Evolutionary conservation across 2,113 vertebrate genomes (phyloP), one percentile per base, ranked within the genome.

Genomic region (Poecilia latipinna): DNA sequence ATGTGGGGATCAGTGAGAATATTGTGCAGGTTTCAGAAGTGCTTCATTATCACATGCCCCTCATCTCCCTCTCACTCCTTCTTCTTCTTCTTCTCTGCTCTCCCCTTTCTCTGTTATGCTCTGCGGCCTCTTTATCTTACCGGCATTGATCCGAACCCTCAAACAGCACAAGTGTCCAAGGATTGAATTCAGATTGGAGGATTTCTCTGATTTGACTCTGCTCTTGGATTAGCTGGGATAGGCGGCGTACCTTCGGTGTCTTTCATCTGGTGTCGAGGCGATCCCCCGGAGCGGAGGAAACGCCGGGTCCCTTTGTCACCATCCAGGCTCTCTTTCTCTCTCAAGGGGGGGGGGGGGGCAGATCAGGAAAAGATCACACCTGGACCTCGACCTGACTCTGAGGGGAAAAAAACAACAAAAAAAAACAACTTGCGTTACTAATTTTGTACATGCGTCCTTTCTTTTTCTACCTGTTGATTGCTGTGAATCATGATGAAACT

Each of bases 141-240:
- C 57, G 3, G 66, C 72, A 85, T 70, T 67, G 83, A 88, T 89
- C 57, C 78, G 32, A 57, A 60, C 70, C 66, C 51, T 77, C 78
- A 83, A 70, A 80, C 86, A 72, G 70, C 81, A 68, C 72, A n/a
- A 79, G 69, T 64, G 81, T 83, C 72, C 72, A 70, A 63, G 65
- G 82, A 85, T 90, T 85, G 68, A 88, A 85, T 82, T 86, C 65
- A 75, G 77, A 82, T 89, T 82, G 32, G 71, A 79, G 75, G 79
- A 74, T 83, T 88, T 68, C 62, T 76, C 67, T 76, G 70, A 83
- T 87, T 70, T 69, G 70, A 76, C 61, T 71, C 31, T 71, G 77
- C 26, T 13, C 75, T 65, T 0, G 31, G 28, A 75, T 77, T 78
- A 75, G 39, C 54, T 15, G 61, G 65, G 69, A 44, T 78, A n/a